Conservation (phyloP, 1,140 invertebrate species). For the Drosophila albomicans region DNA sequence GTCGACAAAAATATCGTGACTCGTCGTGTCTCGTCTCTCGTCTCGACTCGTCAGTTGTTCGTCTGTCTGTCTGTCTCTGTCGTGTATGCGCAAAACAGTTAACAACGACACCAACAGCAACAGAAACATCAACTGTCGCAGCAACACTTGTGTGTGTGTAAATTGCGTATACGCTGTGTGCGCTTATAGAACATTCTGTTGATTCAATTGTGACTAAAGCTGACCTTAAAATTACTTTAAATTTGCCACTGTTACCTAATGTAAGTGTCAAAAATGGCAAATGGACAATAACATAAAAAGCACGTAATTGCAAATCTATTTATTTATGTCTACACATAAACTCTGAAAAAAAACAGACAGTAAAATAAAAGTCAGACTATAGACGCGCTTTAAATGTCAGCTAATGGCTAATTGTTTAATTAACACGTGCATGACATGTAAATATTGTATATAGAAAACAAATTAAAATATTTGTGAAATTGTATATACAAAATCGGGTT, state of each 20-base stretch:
- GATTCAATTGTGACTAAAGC: conserved; percentile 16
- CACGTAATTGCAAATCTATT: conserved; percentile 21
- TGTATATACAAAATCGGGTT: conserved; percentile 24
- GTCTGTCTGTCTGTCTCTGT: conserved; percentile 20
- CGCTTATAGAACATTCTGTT: conserved; percentile 37
- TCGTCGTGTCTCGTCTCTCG: conserved; percentile 10
- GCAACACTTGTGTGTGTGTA: conserved; percentile 19
- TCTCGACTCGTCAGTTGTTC: background rate
- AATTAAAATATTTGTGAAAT: conserved; percentile 38
- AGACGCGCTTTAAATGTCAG: conserved; percentile 57
- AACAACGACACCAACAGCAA: conserved; percentile 18
- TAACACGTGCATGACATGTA: conserved; percentile 62
- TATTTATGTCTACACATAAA: conserved; percentile 2
- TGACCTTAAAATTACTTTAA: conserved; percentile 24
- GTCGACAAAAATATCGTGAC: conserved; percentile 8
- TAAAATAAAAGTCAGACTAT: conserved; percentile 14
- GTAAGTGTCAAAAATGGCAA: conserved; percentile 56
- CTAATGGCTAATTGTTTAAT: conserved; percentile 57
- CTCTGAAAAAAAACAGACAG: conserved; percentile 34
- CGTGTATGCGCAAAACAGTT: conserved; percentile 39
- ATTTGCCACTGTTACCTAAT: conserved; percentile 23
- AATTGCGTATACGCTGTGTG: conserved; percentile 53
- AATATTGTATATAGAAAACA: conserved; percentile 21
- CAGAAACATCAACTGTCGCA: conserved; percentile 4
- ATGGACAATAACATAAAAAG: conserved; percentile 10